These are phyloP conservation scores for Bufo bufo DNA, from an alignment of 2,113 vertebrate species.

Conservation along the genomic window DNA sequence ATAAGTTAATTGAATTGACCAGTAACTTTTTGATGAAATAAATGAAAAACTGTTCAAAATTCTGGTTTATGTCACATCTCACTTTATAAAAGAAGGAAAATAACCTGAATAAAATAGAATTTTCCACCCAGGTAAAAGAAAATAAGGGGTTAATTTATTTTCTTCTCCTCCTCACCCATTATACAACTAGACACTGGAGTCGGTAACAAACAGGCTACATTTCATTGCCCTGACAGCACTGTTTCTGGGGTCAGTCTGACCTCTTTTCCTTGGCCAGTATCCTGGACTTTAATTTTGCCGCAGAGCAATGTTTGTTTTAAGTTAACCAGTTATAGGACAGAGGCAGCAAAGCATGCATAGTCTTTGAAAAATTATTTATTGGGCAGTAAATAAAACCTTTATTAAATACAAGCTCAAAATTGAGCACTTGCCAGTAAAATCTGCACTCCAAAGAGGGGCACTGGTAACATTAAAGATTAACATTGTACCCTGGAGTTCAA, in stretches of 20 bases:
- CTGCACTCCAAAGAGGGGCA: background rate
- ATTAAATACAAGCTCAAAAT: background rate
- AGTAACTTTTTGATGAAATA: background rate
- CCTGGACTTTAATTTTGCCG: conserved; percentile 40
- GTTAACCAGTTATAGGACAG: conserved; percentile 46
- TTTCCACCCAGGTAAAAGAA: background rate
- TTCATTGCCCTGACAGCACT: conserved; percentile 51
- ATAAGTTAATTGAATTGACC: background rate
- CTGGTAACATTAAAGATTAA: background rate
- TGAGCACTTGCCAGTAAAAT: background rate
- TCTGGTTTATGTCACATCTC: background rate
- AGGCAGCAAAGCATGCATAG: conserved; percentile 6
- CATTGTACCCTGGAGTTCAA: background rate
- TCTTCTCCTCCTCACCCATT: background rate
- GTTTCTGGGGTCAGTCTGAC: conserved; percentile 53
- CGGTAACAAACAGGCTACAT: conserved; percentile 54
- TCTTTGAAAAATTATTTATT: background rate
- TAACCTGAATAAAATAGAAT: background rate
- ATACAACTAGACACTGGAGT: conserved; percentile 25
- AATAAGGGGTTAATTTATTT: conserved; percentile 23
- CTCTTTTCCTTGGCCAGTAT: conserved; percentile 44
- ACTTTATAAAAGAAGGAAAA: background rate
- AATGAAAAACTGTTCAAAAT: background rate
- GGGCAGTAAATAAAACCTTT: background rate
- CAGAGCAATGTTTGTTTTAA: conserved; percentile 41